Conservation (phyloP, 1,140 invertebrate species). For the Paraescarpia echinospica region DNA sequence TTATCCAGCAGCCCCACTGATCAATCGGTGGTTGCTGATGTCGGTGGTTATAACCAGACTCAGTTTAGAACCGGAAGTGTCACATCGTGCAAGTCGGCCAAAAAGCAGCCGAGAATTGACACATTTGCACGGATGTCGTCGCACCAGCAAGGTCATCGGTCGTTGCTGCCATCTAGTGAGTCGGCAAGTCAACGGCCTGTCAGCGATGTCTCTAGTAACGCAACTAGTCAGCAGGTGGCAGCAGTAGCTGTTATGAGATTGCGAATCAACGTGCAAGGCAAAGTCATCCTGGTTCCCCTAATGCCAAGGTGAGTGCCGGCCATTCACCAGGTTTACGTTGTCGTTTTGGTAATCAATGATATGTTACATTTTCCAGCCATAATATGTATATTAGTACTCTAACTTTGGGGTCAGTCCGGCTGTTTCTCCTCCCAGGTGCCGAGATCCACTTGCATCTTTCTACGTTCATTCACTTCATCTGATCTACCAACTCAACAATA, state of each 20-base stretch:
- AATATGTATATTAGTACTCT: no score
- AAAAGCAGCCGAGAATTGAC: not conserved
- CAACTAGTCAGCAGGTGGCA: not conserved
- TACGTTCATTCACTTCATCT: not conserved
- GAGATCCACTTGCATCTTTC: not conserved
- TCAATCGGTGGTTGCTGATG: not conserved
- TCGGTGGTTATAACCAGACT: not conserved
- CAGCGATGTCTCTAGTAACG: not conserved
- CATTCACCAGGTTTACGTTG: not conserved
- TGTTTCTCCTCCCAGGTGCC: not conserved
- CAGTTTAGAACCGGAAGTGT: not conserved
- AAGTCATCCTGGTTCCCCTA: constrained; percentile 39
- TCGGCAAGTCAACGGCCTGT: not conserved
- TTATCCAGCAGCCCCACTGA: not conserved
- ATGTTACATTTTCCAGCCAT: no score
- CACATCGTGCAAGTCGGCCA: not conserved
- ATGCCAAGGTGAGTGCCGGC: constrained; percentile 27
- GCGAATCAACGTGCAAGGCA: constrained; percentile 39
- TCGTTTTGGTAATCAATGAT: not conserved
- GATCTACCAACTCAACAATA: no score
- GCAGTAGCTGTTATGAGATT: constrained; percentile 30
- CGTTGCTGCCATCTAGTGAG: not conserved
- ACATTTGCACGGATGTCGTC: not conserved
- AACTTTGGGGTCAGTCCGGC: no score
- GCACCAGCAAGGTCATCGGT: not conserved